Evolutionary conservation across 2,888 invertebrate species (phyloP).

Genomic region (Meteorus cinctellus): DNA sequence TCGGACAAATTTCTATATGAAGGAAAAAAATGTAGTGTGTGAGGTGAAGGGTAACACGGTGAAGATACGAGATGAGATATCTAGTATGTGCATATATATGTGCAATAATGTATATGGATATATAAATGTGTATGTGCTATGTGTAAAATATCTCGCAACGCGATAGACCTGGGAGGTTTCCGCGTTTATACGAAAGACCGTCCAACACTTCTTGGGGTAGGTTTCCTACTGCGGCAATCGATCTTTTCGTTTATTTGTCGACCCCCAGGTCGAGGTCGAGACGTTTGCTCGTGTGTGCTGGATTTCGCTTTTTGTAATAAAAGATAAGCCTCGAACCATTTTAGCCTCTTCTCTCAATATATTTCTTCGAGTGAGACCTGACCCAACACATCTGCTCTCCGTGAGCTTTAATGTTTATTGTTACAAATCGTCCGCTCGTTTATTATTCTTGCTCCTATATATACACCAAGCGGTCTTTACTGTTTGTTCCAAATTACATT

Average conservation of each 20-base stretch:
- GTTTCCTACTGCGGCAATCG: slow-evolving; percentile 12
- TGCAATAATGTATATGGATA: no score
- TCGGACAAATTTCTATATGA: background rate
- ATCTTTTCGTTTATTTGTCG: slow-evolving; percentile 33
- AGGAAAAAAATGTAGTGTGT: background rate
- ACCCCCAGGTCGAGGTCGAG: slow-evolving; percentile 18
- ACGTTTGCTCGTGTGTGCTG: background rate
- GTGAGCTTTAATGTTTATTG: slow-evolving; percentile 29
- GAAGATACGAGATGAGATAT: background rate
- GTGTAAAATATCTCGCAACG: background rate
- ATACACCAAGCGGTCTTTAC: slow-evolving; percentile 5
- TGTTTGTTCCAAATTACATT: background rate
- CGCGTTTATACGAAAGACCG: background rate
- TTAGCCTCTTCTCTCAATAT: slow-evolving; percentile 23
- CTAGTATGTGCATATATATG: background rate
- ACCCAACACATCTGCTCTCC: background rate
- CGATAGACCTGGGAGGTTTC: background rate
- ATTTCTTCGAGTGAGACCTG: slow-evolving; percentile 25
- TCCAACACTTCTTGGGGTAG: slow-evolving; percentile 14
- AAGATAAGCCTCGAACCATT: slow-evolving; percentile 32
- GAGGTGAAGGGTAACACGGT: background rate
- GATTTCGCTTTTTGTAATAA: slow-evolving; percentile 18
- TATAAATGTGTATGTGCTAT: background rate
- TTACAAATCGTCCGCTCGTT: slow-evolving; percentile 29
- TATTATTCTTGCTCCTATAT: slow-evolving; percentile 19